A percentile compares a stretch with the other conserved stretches of the same genome.
Evolutionary conservation across 2,113 vertebrate genomes (phyloP).

Genomic region (Coptodon rendalli): DNA sequence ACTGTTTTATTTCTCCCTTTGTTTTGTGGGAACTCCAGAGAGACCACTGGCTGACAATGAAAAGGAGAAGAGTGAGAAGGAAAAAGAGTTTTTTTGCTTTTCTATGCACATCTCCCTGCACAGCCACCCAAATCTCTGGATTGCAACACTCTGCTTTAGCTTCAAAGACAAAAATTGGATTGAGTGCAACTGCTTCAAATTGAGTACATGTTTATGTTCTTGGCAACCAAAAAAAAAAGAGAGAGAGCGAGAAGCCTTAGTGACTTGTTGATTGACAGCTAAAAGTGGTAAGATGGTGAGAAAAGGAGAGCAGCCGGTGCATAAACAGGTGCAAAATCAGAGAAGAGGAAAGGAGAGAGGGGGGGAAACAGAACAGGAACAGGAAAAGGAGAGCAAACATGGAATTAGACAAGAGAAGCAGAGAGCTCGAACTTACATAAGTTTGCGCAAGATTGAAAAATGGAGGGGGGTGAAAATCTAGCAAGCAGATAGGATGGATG

Average conservation of each 20-base stretch:
- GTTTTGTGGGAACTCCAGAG: conserved; percentile 53
- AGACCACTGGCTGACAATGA: conserved; percentile 39
- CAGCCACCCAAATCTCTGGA: conserved; percentile 18
- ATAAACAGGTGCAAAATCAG: conserved; percentile 43
- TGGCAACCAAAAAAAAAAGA: neutral
- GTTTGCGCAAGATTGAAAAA: conserved; percentile 7
- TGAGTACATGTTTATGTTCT: conserved; percentile 33
- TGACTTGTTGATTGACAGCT: conserved; percentile 50
- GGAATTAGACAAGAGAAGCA: conserved; percentile 17
- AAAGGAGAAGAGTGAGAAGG: neutral
- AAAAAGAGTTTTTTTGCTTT: neutral
- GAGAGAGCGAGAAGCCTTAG: neutral
- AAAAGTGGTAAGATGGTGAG: conserved; percentile 25
- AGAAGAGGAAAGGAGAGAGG: neutral
- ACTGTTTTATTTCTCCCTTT: conserved; percentile 47
- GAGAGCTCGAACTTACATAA: neutral
- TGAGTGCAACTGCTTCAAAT: conserved; percentile 38
- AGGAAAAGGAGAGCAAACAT: neutral
- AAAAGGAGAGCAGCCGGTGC: conserved; percentile 1
- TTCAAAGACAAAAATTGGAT: conserved; percentile 21
- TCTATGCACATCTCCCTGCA: neutral
- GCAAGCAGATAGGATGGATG: neutral
- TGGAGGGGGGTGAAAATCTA: neutral
- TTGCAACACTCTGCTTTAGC: neutral
- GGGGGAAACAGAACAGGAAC: neutral